Evolutionary conservation across 2,888 invertebrate genomes (phyloP), one percentile per base, ranked within the genome.

Genomic region (Rhagophthalmus giganteus): DNA sequence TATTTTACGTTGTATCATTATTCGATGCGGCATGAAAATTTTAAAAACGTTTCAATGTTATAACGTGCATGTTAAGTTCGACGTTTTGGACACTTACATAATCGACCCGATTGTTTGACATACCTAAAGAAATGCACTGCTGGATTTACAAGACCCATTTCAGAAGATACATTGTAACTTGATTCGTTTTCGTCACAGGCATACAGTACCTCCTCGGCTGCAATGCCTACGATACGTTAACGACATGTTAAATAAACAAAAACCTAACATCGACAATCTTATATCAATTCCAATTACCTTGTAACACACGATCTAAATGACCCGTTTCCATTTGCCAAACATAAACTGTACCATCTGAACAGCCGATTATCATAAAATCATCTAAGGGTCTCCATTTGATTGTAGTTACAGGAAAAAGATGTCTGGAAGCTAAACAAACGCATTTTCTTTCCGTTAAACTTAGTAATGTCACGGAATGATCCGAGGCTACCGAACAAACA

Each of bases 261-360:
- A 27, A 40, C 39, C 1, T 3, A n/a, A 7, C 8, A 12, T 25
- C 10, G 37, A 12, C 7, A 50, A 37, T n/a, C n/a, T n/a, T n/a
- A n/a, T n/a, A n/a, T n/a, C n/a, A n/a, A n/a, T n/a, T n/a, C n/a
- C n/a, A n/a, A n/a, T 16, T 58, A 81, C 90, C 97, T 72, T 96
- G 94, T 1, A 97, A 78, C 6, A 99, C 96, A 37, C 98, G 82
- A 74, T 99, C 98, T 64, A 99, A 76, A 71, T 97, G 95, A 0
- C 96, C 96, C 1, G 98, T 99, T 77, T 99, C 99, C 96, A 99
- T 98, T 79, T 99, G 98, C 99, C 99, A 99, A 0, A 99, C 95
- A 74, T 96, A 97, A 1, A 98, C 96, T 0, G 96, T 94, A 1
- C 97, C 96, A 74, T 99, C 98, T 4, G 94, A 91, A 73, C 96